These are phyloP conservation scores for Triplophysa dalaica DNA, from an alignment of 2,113 vertebrate genomes.

Conservation along the genomic window DNA sequence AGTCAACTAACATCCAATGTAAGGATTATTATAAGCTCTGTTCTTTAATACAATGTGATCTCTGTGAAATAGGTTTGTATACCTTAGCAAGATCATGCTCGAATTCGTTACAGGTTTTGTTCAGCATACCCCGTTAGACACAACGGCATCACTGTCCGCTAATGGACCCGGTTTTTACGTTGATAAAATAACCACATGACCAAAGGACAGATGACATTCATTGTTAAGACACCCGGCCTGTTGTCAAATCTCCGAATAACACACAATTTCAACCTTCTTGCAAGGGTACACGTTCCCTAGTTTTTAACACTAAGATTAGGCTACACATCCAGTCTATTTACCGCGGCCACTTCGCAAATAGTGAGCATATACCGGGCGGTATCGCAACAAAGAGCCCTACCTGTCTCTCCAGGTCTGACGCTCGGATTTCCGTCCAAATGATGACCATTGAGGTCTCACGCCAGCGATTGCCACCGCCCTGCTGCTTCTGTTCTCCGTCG, in stretches of 20 bases:
- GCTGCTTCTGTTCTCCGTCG: constrained; percentile 52
- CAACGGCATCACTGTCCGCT: background rate
- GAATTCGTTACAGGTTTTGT: background rate
- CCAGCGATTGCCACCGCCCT: constrained; percentile 61
- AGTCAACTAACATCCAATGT: background rate
- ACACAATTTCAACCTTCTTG: background rate
- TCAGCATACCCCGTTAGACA: background rate
- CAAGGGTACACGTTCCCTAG: background rate
- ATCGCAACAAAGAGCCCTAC: constrained; percentile 55
- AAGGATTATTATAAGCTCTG: background rate
- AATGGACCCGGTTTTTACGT: background rate
- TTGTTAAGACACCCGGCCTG: constrained; percentile 36
- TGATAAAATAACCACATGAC: background rate
- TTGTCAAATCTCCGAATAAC: background rate
- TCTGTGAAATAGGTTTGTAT: background rate
- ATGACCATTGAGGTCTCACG: constrained; percentile 63
- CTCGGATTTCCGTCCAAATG: constrained; percentile 65
- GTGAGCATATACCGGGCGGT: constrained; percentile 57
- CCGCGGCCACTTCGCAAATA: background rate
- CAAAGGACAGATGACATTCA: background rate
- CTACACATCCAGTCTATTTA: background rate
- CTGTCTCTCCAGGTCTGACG: constrained; percentile 67
- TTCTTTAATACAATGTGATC: too few species aligned
- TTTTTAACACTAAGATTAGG: background rate
- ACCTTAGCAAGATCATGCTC: background rate